Conservation (phyloP, 2,797 vertebrate species). For the Picus viridis region DNA sequence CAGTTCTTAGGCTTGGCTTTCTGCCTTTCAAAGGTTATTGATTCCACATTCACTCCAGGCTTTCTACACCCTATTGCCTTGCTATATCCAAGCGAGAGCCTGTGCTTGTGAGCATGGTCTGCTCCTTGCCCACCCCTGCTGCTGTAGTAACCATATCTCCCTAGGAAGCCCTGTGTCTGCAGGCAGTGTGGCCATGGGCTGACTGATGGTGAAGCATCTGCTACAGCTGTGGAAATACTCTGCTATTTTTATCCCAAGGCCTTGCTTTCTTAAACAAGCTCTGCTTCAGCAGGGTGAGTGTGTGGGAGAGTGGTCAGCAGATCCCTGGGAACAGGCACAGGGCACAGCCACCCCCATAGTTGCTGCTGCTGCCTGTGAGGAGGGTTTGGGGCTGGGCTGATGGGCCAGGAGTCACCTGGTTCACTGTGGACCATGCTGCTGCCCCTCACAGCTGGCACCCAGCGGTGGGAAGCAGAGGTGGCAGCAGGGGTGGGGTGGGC, state of each 20-base stretch:
- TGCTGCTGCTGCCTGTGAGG: neutral
- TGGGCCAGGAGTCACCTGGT: neutral
- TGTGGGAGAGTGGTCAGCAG: neutral
- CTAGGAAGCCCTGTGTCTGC: accelerated
- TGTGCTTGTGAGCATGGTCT: accelerated
- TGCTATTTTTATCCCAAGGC: neutral
- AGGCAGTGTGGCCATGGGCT: accelerated
- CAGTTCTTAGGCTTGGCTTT: neutral
- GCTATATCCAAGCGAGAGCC: neutral
- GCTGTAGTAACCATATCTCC: neutral
- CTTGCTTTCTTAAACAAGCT: neutral
- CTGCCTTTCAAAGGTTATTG: neutral
- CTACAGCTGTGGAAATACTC: neutral
- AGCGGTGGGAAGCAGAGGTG: accelerated
- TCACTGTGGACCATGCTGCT: accelerated
- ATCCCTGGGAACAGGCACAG: accelerated
- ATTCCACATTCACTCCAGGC: neutral
- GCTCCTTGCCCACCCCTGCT: neutral
- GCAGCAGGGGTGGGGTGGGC: neutral
- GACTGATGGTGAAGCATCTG: neutral
- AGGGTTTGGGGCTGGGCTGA: neutral
- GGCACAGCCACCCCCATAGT: accelerated
- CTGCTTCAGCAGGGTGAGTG: neutral
- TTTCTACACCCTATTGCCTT: neutral
- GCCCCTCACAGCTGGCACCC: neutral